These are phyloP conservation scores for Gobio occitaniae DNA, from an alignment of 2,797 vertebrate genomes.

Conservation along the genomic window DNA sequence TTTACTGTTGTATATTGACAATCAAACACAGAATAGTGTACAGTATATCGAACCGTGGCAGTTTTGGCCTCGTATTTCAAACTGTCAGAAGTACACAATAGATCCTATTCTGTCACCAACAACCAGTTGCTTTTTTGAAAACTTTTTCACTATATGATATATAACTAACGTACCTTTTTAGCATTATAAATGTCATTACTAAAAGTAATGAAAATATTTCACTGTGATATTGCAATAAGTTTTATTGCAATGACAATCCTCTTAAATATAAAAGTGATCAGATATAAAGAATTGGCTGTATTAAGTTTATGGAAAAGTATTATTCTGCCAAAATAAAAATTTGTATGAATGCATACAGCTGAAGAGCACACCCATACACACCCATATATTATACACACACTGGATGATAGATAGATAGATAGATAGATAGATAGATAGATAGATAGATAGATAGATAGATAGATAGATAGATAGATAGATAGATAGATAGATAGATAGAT, in stretches of 20 bases:
- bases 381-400: no score
- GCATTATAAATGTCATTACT: not conserved
- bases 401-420: no score
- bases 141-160: not conserved
- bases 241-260: not conserved
- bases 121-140: not conserved
- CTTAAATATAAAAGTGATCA: not conserved
- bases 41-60: not conserved
- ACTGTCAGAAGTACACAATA: slow-evolving; percentile 20
- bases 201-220: not conserved
- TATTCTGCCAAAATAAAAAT: not conserved
- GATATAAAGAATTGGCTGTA: not conserved
- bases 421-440: no score
- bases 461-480: no score
- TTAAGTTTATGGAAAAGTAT: not conserved
- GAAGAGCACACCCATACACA: not conserved
- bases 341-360: not conserved
- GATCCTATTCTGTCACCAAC: not conserved
- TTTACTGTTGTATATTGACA: slow-evolving; percentile 11
- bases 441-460: no score
- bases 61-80: slow-evolving; percentile 4
- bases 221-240: not conserved
- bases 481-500: no score
- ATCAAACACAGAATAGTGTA: slow-evolving; percentile 24
- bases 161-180: not conserved